Evolutionary conservation across 2,113 vertebrate species (phyloP), one percentile per base, ranked within the genome.

Genomic region (Galemys pyrenaicus): DNA sequence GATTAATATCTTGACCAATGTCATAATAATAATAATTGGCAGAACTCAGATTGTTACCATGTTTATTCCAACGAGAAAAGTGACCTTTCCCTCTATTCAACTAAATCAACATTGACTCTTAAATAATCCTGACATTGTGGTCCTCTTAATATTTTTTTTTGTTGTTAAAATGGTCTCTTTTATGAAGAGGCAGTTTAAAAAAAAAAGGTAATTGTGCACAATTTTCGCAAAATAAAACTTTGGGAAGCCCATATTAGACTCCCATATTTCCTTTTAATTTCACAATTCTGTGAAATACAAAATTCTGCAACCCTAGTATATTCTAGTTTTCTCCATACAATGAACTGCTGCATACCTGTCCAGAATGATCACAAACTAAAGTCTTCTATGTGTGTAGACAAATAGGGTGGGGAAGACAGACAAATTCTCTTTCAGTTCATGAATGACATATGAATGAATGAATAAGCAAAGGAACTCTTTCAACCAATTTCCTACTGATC

Each of bases 211-310:
- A 22, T 12, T 68, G 35, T 35, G 80, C 39, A 1, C 20, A 44
- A 74, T 87, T 71, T 68, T 80, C 39, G 19, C 4, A 93, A 92
- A 92, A 73, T 77, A 68, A 91, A 92, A 74, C 26, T 68, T 32
- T 56, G 28, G 46, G 54, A 81, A 84, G 19, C 4, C 64, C 60
- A 39, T 60, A 16, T 89, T 30, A 49, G 12, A 39, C 41, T 71
- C 22, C 44, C 30, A 35, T 22, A 30, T 58, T 93, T 82, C 22
- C 67, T 95, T 89, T 73, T 89, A 71, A 87, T 60, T 93, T 20
- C 10, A 44, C 9, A 51, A 13, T 41, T 77, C n/a, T 1, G 30
- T 49, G 62, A 80, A 73, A 89, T 32, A 71, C 41, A 83, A 71
- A 79, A 37, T 13, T 84, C 51, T 41, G 35, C 8, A n/a, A 28